phyloP scores from a whole-genome alignment of 2,797 vertebrate genomes.

The Rhyacichthys aspro region DNA sequence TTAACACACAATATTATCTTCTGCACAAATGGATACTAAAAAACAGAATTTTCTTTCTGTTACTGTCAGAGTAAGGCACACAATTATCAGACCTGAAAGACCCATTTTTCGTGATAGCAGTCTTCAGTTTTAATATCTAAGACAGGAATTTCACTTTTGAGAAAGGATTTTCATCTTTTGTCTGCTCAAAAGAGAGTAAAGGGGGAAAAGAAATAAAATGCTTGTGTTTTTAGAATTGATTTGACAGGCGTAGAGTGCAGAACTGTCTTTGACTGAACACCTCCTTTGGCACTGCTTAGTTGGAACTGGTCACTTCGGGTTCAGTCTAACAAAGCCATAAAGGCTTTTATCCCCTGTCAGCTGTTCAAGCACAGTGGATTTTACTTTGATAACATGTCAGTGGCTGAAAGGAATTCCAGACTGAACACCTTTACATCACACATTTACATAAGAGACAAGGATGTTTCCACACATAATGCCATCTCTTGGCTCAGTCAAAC shows the following conservation, averaged over 20 bases:
- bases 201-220: too few species aligned
- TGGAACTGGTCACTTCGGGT: constrained; percentile 4
- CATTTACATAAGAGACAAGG: constrained; percentile 35
- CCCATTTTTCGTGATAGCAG: too few species aligned
- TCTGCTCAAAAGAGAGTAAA: too few species aligned
- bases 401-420: constrained; percentile 16
- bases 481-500: constrained; percentile 43
- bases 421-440: constrained; percentile 15
- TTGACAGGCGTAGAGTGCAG: constrained; percentile 10
- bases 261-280: constrained; percentile 8
- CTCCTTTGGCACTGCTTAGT: constrained; percentile 10
- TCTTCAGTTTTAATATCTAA: too few species aligned
- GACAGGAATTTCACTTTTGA: too few species aligned
- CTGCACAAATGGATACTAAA: too few species aligned
- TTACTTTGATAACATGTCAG: constrained; percentile 33
- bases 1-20: too few species aligned
- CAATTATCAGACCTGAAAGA: constrained; percentile 10
- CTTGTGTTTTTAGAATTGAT: too few species aligned
- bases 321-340: constrained; percentile 13
- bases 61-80: constrained; percentile 32
- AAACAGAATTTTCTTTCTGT: constrained; percentile 53
- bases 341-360: constrained; percentile 14
- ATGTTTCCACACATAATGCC: constrained; percentile 19
- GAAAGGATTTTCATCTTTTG: too few species aligned
- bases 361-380: constrained; percentile 16